Evolutionary conservation across 2,888 invertebrate species (phyloP).

Genomic region (Tetropium fuscum): DNA sequence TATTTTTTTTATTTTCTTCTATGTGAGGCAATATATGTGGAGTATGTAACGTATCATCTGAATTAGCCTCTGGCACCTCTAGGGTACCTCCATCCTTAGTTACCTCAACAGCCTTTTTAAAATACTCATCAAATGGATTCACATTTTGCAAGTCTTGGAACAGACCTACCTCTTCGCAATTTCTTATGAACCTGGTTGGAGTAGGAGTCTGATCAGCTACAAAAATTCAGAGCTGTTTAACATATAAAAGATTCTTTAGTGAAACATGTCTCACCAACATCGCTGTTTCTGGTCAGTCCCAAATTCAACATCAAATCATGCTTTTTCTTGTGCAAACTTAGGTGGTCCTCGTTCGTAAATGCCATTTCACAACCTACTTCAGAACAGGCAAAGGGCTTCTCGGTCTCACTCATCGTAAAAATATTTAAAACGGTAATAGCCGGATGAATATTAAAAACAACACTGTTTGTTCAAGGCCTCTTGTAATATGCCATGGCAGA

Average conservation of each 20-base stretch:
- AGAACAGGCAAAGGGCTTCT: slow-evolving; percentile 79
- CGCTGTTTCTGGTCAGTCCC: slow-evolving; percentile 70
- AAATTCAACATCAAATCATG: slow-evolving; percentile 88
- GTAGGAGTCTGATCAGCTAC: slow-evolving; percentile 93
- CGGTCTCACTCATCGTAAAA: slow-evolving; percentile 32
- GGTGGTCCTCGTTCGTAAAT: slow-evolving; percentile 85
- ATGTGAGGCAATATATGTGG: slow-evolving; percentile 80
- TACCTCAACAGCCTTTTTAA: slow-evolving; percentile 86
- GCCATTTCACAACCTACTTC: slow-evolving; percentile 80
- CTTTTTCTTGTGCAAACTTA: slow-evolving; percentile 83
- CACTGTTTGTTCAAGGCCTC: no score
- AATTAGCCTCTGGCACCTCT: slow-evolving; percentile 55
- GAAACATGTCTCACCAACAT: slow-evolving; percentile 56
- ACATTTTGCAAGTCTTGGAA: slow-evolving; percentile 93
- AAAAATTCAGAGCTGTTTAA: slow-evolving; percentile 38
- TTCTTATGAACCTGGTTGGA: slow-evolving; percentile 91
- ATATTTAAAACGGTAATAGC: neutral
- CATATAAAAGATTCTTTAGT: slow-evolving; percentile 65
- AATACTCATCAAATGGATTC: slow-evolving; percentile 96
- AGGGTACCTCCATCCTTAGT: slow-evolving; percentile 67
- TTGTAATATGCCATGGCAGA: no score
- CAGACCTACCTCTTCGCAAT: slow-evolving; percentile 93
- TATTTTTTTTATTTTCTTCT: slow-evolving; percentile 42
- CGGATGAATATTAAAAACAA: no score
- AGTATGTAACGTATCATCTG: slow-evolving; percentile 83